Conservation (phyloP, 2,888 invertebrate genomes). For the Cyaniris semiargus region DNA sequence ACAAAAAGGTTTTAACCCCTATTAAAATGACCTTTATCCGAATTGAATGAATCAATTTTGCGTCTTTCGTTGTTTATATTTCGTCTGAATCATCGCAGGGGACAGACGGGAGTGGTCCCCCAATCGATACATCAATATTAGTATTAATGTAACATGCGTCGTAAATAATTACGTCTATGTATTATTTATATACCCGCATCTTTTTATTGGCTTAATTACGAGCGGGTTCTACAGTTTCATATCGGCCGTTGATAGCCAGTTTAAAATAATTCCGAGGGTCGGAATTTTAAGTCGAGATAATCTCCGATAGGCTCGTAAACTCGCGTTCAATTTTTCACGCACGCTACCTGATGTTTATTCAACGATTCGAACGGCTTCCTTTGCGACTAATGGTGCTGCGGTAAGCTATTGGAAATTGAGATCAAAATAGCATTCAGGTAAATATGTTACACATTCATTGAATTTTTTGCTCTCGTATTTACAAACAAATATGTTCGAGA, state of each 20-base stretch:
- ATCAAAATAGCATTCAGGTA: conserved; percentile 59
- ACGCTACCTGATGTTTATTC: conserved; percentile 73
- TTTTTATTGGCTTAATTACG: conserved; percentile 74
- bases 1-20: conserved; percentile 39
- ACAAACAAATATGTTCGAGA: conserved; percentile 35
- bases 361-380: conserved; percentile 70
- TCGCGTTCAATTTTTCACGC: conserved; percentile 70
- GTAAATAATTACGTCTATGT: conserved; percentile 63
- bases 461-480: conserved; percentile 35
- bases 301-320: conserved; percentile 52
- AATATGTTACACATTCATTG: conserved; percentile 44
- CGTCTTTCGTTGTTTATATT: conserved; percentile 43
- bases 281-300: conserved; percentile 78
- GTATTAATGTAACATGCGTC: conserved; percentile 55
- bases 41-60: conserved; percentile 44
- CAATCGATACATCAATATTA: conserved; percentile 48
- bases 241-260: conserved; percentile 45
- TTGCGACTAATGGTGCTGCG: conserved; percentile 54
- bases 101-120: conserved; percentile 39
- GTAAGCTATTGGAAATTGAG: conserved; percentile 30
- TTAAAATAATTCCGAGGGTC: conserved; percentile 38
- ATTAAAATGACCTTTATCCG: conserved; percentile 45
- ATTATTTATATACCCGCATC: conserved; percentile 67
- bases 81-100: conserved; percentile 44
- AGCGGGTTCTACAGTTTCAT: conserved; percentile 58